A percentile compares a stretch with the other conserved stretches of the same genome.
phyloP scores from a whole-genome alignment of 2,797 vertebrate genomes.

The Serranus cabrilla region DNA sequence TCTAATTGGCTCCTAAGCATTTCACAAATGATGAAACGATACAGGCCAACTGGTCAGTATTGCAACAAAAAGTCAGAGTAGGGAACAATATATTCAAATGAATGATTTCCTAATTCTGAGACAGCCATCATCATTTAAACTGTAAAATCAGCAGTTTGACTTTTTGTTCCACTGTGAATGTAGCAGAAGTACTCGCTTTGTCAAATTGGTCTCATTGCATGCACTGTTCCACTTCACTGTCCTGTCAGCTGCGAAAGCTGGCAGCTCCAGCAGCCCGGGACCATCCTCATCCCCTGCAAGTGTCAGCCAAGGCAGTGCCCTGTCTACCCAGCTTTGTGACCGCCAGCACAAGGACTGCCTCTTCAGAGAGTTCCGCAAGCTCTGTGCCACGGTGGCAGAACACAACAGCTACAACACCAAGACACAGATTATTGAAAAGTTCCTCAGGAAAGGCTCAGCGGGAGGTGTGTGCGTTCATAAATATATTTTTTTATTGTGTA shows the following conservation, averaged over 20 bases:
- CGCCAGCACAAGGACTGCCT: slow-evolving; percentile 95
- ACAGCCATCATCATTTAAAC: background rate
- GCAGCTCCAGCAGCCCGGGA: slow-evolving; percentile 69
- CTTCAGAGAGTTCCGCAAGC: slow-evolving; percentile 94
- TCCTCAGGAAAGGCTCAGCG: slow-evolving; percentile 91
- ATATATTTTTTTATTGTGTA: background rate
- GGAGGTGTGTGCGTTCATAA: slow-evolving; percentile 78
- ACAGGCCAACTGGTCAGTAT: no score
- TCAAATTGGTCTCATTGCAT: background rate
- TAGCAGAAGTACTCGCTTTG: background rate
- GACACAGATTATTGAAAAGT: slow-evolving; percentile 96
- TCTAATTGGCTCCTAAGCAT: background rate
- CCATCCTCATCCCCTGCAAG: slow-evolving; percentile 70
- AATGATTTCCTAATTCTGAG: background rate
- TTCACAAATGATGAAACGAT: background rate
- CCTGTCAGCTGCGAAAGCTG: slow-evolving; percentile 82
- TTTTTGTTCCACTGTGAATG: background rate
- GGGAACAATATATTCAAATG: background rate
- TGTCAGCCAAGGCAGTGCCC: slow-evolving; percentile 74
- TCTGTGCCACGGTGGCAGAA: slow-evolving; percentile 94
- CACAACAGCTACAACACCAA: slow-evolving; percentile 95
- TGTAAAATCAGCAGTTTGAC: background rate
- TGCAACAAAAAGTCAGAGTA: background rate
- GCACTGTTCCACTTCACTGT: background rate
- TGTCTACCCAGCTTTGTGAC: slow-evolving; percentile 90